Evolutionary conservation across 1,140 invertebrate species (phyloP), one percentile per base, ranked within the genome.

Genomic region (Nymphalis io): DNA sequence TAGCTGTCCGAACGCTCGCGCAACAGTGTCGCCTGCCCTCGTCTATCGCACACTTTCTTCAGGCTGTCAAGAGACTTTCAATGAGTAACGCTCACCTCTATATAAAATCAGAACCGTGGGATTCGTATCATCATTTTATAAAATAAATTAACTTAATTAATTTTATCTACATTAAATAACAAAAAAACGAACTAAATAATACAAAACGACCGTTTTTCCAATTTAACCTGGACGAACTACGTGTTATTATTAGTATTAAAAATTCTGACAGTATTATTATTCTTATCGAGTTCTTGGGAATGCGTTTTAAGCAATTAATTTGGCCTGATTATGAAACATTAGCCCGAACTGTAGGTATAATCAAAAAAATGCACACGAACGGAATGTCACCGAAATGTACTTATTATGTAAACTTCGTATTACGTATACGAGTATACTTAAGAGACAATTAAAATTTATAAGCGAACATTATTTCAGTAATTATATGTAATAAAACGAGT

Each of bases 21-120:
- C 76, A 70, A 80, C 81, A 79, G 72, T 84, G 80, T 82, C 81
- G 74, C 73, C 73, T 63, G 81, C 68, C 75, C 76, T 81, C 78
- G 65, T 73, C 77, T 75, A 79, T 73, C 63, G 74, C 64, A 71
- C 71, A 81, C 86, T 88, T 85, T 86, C 87, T 81, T 82, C 75
- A 75, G 63, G 72, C 71, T 23, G 70, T 60, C 53, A 70, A 70
- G 67, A 76, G 68, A 84, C 81, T 87, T 86, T 85, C 79, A 78
- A 83, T 79, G 70, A 71, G 57, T 70, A 72, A 66, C 81, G 73
- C 70, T 81, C 75, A 82, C 76, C 78, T 80, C 59, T 66, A 51
- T 44, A 46, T 21, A 53, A 39, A 12, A 42, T 12, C 13, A 42
- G 3, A 23, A 38, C 10, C 33, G 12, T 39, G 33, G 60, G 16